These are phyloP conservation scores for Phengaris arion DNA, from an alignment of 2,888 invertebrate genomes.

Conservation along the genomic window DNA sequence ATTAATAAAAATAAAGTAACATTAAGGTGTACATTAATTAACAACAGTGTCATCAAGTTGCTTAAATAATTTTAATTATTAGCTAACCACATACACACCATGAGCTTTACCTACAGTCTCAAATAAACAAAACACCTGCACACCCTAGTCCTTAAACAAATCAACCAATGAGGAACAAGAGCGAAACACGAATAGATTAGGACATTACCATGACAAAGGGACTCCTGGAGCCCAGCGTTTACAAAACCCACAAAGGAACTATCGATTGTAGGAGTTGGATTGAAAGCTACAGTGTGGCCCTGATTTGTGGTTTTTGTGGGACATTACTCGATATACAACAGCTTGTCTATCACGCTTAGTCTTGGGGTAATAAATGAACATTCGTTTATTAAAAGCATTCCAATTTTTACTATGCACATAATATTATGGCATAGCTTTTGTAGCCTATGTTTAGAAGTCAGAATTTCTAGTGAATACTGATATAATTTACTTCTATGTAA, in stretches of 20 bases:
- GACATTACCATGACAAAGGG: conserved; percentile 44
- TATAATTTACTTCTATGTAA: too few species aligned
- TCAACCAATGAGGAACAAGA: not conserved
- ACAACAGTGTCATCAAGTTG: too few species aligned
- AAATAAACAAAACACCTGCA: not conserved
- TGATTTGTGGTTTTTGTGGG: not conserved
- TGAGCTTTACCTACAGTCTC: not conserved
- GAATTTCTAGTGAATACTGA: too few species aligned
- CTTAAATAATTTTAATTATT: not conserved
- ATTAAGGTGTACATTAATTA: too few species aligned
- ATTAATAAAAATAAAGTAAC: too few species aligned
- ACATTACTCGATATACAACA: not conserved
- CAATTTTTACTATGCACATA: too few species aligned
- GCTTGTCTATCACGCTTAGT: too few species aligned
- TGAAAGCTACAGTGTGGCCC: conserved; percentile 9
- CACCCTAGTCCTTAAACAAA: not conserved
- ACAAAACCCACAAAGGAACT: conserved; percentile 37
- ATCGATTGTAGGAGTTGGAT: conserved; percentile 26
- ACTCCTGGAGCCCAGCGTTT: conserved; percentile 37
- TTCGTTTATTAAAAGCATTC: too few species aligned
- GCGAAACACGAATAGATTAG: conserved; percentile 32
- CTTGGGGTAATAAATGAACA: too few species aligned
- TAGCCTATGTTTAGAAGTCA: too few species aligned
- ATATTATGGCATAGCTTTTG: too few species aligned
- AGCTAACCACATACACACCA: not conserved